Evolutionary conservation across 1,140 invertebrate species (phyloP), one percentile per base, ranked within the genome.

Genomic region (Helicoverpa armigera): DNA sequence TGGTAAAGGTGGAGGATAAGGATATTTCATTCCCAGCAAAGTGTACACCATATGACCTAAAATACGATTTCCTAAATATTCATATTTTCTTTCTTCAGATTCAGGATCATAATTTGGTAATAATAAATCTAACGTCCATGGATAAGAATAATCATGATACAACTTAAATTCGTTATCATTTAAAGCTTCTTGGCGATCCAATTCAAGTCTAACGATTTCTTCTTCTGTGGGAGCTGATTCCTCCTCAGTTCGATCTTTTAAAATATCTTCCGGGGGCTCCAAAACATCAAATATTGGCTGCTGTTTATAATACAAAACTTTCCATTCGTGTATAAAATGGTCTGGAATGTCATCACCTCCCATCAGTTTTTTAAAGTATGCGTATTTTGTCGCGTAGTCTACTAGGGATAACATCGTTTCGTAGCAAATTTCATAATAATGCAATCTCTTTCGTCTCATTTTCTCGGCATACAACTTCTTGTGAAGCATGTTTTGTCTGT

Each of bases 1-100:
- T 61, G 85, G 69, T 79, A 87, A 82, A 60, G 87, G 83, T 23
- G 91, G 83, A 14, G 94, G 92, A 74, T 91, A 89, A 2, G 96
- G 95, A 88, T 96, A 96, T 82, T 96, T 96, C 11, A 94, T 90
- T 82, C 95, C 88, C 29, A 97, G 86, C 11, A 96, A 88, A 14
- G 94, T 95, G 85, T 96, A 95, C 12, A 96, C 95, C 11, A 96
- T 89, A 85, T 96, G 95, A 0, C 96, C 96, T 50, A 96, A 86
- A 53, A 96, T 91, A 51, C 91, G 88, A 12, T 85, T 82, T 43
- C 96, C 96, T 82, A 94, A 88, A 80, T 90, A 86, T 91, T 94
- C 93, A 82, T 88, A 89, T 83, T 92, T 92, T 81, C 88, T 89
- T 77, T 94, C 92, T 82, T 94, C 92, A 18, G 90, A 88, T 63